Percentiles rank a stretch among this genome's conserved stretches.
phyloP scores from a whole-genome alignment of 2,888 invertebrate genomes.

The Acleris laterana region DNA sequence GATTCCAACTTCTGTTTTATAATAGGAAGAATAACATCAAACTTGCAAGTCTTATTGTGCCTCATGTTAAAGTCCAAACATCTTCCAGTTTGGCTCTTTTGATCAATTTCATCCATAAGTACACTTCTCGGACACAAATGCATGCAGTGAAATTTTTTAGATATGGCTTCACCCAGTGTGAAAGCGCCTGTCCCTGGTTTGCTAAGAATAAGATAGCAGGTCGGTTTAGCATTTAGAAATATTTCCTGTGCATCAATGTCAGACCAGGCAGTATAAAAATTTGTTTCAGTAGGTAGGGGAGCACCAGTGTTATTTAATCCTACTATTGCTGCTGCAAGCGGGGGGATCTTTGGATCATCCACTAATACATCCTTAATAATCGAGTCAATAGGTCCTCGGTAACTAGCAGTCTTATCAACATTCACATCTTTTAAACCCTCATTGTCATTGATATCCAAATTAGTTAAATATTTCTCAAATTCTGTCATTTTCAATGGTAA shows the following conservation, averaged over 20 bases:
- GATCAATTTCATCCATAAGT: slow-evolving; percentile 84
- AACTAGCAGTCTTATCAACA: slow-evolving; percentile 52
- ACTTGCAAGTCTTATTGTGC: slow-evolving; percentile 77
- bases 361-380: slow-evolving; percentile 41
- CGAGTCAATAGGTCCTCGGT: slow-evolving; percentile 50
- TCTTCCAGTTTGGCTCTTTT: slow-evolving; percentile 79
- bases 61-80: slow-evolving; percentile 85
- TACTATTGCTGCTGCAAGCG: slow-evolving; percentile 64
- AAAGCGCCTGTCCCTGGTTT: slow-evolving; percentile 83
- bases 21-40: slow-evolving; percentile 78
- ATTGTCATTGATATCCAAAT: slow-evolving; percentile 58
- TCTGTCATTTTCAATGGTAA: slow-evolving; percentile 48
- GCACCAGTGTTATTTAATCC: slow-evolving; percentile 69
- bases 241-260: slow-evolving; percentile 80
- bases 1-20: slow-evolving; percentile 79
- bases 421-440: slow-evolving; percentile 47
- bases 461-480: slow-evolving; percentile 52
- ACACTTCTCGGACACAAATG: slow-evolving; percentile 84
- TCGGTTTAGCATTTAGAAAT: slow-evolving; percentile 78
- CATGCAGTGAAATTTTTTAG: slow-evolving; percentile 83
- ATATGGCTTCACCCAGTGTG: slow-evolving; percentile 81
- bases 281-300: slow-evolving; percentile 50
- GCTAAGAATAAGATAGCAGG: slow-evolving; percentile 84
- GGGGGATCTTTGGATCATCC: slow-evolving; percentile 42
- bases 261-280: slow-evolving; percentile 68